These are phyloP conservation scores for Crossocerus cetratus DNA, from an alignment of 2,888 invertebrate genomes.

Conservation along the genomic window DNA sequence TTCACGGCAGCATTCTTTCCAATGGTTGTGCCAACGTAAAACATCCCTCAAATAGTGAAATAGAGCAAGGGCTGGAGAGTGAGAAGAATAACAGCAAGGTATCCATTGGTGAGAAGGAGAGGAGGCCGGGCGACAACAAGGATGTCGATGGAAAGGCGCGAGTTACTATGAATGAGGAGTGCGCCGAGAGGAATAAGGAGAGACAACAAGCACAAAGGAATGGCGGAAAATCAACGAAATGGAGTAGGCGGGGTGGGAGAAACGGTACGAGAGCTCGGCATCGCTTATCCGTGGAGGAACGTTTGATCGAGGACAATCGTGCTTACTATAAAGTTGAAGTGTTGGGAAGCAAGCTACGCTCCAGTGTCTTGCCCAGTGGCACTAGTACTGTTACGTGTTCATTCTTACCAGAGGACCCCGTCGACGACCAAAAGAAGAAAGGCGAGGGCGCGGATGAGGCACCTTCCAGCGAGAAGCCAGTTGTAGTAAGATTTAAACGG, in stretches of 20 bases:
- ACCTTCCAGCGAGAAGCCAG: conserved; percentile 76
- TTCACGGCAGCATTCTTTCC: no score
- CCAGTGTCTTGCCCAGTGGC: conserved; percentile 76
- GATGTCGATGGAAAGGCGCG: neutral
- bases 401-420: conserved; percentile 47
- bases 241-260: conserved; percentile 55
- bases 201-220: conserved; percentile 41
- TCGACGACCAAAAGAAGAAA: conserved; percentile 57
- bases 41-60: no score
- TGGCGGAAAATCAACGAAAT: conserved; percentile 27
- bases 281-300: conserved; percentile 78
- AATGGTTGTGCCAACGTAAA: no score
- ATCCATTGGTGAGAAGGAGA: neutral
- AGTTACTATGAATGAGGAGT: neutral
- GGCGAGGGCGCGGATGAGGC: no score
- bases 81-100: neutral
- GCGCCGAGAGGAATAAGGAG: conserved; percentile 14
- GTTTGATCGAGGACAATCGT: conserved; percentile 78
- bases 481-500: conserved; percentile 87
- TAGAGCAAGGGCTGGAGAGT: neutral
- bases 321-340: conserved; percentile 87
- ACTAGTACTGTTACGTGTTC: conserved; percentile 42
- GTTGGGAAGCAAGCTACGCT: conserved; percentile 83
- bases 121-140: neutral
- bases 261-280: conserved; percentile 66